Conservation (phyloP, 2,797 vertebrate species). For the Cossypha polioptera region DNA sequence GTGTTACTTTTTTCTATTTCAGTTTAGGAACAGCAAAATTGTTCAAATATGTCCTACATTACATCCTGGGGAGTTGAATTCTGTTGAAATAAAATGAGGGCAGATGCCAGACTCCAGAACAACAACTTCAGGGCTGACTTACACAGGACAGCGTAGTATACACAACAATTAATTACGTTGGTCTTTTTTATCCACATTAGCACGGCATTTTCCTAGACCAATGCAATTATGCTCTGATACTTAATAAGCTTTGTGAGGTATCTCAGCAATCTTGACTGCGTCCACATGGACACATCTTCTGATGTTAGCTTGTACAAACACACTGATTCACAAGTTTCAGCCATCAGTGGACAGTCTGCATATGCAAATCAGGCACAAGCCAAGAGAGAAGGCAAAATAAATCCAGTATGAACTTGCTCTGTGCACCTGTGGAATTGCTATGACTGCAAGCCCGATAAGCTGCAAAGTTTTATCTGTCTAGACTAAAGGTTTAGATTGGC, state of each 20-base stretch:
- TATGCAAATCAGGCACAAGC: not conserved
- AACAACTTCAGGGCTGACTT: not conserved
- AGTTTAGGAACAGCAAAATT: not conserved
- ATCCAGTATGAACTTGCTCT: slow-evolving; percentile 22
- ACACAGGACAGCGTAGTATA: not conserved
- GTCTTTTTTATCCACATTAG: not conserved
- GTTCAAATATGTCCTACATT: not conserved
- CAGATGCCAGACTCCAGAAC: not conserved
- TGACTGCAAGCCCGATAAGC: slow-evolving; percentile 19
- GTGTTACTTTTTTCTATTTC: not conserved
- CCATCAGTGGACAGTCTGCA: not conserved
- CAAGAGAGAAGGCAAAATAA: not conserved
- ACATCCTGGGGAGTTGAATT: not conserved
- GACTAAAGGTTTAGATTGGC: slow-evolving; percentile 47
- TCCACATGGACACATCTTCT: not conserved
- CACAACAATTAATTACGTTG: not conserved
- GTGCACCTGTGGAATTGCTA: slow-evolving; percentile 34
- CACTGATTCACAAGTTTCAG: not conserved
- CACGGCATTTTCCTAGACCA: not conserved
- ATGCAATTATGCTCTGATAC: not conserved
- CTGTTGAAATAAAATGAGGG: not conserved
- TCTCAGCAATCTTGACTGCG: not conserved
- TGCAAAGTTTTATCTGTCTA: slow-evolving; percentile 56
- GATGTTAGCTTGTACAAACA: not conserved
- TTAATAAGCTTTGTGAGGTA: not conserved